These are phyloP conservation scores for Vireo altiloquus DNA, from an alignment of 2,113 vertebrate genomes.

Conservation along the genomic window DNA sequence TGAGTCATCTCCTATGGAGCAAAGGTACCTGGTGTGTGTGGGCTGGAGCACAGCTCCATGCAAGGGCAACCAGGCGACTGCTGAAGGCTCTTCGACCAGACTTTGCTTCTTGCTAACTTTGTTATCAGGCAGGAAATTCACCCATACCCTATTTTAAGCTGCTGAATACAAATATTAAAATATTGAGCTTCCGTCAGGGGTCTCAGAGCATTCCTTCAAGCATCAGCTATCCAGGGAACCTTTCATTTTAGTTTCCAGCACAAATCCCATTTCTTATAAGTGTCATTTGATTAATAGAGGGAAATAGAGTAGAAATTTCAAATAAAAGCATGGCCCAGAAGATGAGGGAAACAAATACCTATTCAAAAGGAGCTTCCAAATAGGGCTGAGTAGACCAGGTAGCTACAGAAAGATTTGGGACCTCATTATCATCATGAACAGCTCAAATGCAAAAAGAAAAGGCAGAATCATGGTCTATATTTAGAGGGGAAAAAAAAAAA, in stretches of 20 bases:
- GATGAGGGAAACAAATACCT: not conserved
- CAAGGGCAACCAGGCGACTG: not conserved
- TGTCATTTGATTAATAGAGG: not conserved
- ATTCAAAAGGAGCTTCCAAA: not conserved
- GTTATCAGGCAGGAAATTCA: not conserved
- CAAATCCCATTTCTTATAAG: not conserved
- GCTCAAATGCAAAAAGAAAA: not conserved
- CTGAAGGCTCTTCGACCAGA: not conserved
- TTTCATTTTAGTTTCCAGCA: not conserved
- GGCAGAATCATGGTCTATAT: not conserved
- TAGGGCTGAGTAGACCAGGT: not conserved
- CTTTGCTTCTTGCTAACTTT: not conserved
- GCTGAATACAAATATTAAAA: not conserved
- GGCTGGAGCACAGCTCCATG: not conserved
- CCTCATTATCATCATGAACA: not conserved
- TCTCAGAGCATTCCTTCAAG: not conserved
- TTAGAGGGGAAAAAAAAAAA: not conserved
- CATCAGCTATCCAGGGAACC: not conserved
- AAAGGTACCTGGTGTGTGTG: not conserved
- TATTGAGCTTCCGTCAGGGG: not conserved
- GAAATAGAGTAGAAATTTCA: not conserved
- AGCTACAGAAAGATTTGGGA: not conserved
- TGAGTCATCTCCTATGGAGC: fast-evolving
- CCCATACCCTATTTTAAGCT: not conserved
- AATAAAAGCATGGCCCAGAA: not conserved